A percentile compares a stretch with the other conserved stretches of the same genome.
phyloP scores from a whole-genome alignment of 2,797 vertebrate species.

The Acrossocheilus fasciatus region DNA sequence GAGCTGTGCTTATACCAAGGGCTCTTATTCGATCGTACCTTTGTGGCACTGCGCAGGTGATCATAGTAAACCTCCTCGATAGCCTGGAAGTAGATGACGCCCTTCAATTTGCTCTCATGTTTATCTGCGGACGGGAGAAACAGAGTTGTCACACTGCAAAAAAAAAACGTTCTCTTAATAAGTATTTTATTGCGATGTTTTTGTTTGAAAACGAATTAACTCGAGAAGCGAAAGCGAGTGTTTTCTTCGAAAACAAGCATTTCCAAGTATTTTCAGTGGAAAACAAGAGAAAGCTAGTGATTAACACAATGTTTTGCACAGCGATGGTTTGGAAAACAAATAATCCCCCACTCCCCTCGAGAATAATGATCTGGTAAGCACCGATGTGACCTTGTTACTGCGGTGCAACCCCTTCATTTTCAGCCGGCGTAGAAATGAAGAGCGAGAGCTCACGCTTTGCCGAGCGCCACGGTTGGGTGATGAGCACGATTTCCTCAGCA shows the following conservation, averaged over 20 bases:
- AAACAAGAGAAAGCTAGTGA: constrained; percentile 24
- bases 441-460: constrained; percentile 64
- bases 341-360: constrained; percentile 41
- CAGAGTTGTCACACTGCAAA: not conserved
- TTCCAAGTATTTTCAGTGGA: constrained; percentile 15
- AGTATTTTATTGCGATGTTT: not conserved
- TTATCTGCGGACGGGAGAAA: constrained; percentile 79
- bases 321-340: constrained; percentile 34
- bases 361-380: constrained; percentile 57
- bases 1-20: constrained; percentile 16
- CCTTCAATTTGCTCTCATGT: constrained; percentile 95
- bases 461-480: constrained; percentile 54
- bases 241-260: constrained; percentile 4
- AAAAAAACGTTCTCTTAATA: not conserved
- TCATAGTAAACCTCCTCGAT: constrained; percentile 98
- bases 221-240: not conserved
- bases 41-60: constrained; percentile 94
- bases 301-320: constrained; percentile 42
- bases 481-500: constrained; percentile 65
- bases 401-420: constrained; percentile 61
- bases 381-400: constrained; percentile 56
- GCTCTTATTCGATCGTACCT: constrained; percentile 78
- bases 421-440: constrained; percentile 46
- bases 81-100: constrained; percentile 97
- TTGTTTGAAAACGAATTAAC: not conserved